Evolutionary conservation across 2,113 vertebrate genomes (phyloP).

Genomic region (Crypturellus undulatus): DNA sequence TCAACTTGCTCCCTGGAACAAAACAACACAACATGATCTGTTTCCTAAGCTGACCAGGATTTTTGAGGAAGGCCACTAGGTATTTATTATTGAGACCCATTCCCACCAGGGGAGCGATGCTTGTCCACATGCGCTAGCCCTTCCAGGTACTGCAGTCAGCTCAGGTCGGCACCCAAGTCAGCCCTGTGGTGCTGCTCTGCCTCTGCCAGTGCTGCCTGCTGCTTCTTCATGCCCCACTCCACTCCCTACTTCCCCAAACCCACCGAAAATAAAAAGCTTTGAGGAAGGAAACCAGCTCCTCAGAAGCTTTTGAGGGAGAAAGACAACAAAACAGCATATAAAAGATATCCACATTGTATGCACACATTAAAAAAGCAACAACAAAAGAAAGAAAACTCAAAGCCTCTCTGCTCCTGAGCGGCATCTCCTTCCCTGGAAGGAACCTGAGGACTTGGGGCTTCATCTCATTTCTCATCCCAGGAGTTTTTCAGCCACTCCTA

Average conservation of each 20-base stretch:
- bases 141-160: not conserved
- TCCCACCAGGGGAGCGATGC: not conserved
- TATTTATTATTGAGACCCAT: not conserved
- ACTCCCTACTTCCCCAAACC: not conserved
- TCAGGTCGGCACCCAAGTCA: not conserved
- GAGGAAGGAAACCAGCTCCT: not conserved
- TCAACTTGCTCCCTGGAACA: not conserved
- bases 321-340: not conserved
- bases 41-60: not conserved
- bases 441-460: not conserved
- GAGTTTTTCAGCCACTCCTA: not conserved
- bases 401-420: not conserved
- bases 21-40: not conserved
- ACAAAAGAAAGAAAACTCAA: not conserved
- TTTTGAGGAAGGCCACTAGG: not conserved
- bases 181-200: not conserved
- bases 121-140: rapidly evolving
- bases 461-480: not conserved
- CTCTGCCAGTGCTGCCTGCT: not conserved
- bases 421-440: not conserved
- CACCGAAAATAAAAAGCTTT: not conserved
- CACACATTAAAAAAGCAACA: not conserved
- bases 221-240: not conserved
- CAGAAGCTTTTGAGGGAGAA: not conserved
- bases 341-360: no score